Evolutionary conservation across 1,140 invertebrate genomes (phyloP).

Genomic region (Micrasema longulum): DNA sequence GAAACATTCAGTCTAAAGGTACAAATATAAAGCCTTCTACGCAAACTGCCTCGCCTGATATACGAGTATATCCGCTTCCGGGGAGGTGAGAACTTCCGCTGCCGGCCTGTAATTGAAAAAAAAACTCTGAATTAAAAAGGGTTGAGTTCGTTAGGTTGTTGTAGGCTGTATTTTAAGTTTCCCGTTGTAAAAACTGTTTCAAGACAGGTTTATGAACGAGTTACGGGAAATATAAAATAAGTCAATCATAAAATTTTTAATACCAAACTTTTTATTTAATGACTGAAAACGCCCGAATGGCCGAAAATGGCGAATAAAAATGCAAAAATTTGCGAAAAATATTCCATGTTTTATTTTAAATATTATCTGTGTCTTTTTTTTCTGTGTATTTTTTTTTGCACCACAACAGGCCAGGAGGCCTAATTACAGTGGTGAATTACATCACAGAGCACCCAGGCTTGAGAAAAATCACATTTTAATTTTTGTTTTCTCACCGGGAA

Average conservation of each 20-base stretch:
- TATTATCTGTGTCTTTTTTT: not conserved
- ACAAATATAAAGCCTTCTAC: not conserved
- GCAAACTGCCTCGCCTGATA: not conserved
- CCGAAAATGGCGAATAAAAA: too few relatives aligned
- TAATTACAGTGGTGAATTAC: too few relatives aligned
- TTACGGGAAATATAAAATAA: conserved; percentile 3
- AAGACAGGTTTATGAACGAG: conserved; percentile 4
- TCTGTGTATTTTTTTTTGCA: too few relatives aligned
- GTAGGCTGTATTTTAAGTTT: not conserved
- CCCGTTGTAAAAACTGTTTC: conserved; percentile 17
- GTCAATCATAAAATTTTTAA: conserved; percentile 11
- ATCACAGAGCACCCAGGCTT: too few relatives aligned
- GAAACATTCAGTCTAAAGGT: not conserved
- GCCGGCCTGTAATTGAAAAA: conserved; percentile 12
- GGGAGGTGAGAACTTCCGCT: conserved; percentile 23
- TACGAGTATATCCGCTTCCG: conserved; percentile 5
- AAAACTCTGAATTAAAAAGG: conserved; percentile 24
- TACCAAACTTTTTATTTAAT: conserved; percentile 19
- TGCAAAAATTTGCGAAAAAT: too few relatives aligned
- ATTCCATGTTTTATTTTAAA: too few relatives aligned
- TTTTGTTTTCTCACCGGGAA: too few relatives aligned
- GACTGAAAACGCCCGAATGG: not conserved
- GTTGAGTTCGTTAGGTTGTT: not conserved
- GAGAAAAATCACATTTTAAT: too few relatives aligned
- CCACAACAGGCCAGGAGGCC: too few relatives aligned